A percentile compares a stretch with the other conserved stretches of the same genome.
phyloP scores from a whole-genome alignment of 2,797 vertebrate species.

The Rousettus madagascariensis region DNA sequence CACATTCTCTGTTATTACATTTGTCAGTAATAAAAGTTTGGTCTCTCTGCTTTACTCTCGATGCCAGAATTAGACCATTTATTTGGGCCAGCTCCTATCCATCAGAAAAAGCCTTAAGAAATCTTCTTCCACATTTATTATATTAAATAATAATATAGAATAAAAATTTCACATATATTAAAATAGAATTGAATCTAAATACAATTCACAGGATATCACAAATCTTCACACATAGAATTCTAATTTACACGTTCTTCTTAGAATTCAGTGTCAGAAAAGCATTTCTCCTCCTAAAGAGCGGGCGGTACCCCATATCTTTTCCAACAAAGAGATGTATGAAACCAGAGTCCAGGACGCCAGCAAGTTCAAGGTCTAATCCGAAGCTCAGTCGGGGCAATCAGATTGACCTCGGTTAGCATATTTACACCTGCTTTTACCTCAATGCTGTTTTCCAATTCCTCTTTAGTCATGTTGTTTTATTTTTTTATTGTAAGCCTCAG shows the following conservation, averaged over 20 bases:
- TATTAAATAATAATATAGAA: neutral
- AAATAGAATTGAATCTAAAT: neutral
- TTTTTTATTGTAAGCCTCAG: neutral
- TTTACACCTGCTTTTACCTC: neutral
- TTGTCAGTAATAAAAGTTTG: neutral
- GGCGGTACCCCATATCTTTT: neutral
- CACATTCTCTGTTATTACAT: neutral
- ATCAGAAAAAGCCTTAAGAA: neutral
- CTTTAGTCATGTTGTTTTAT: neutral
- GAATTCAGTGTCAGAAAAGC: neutral
- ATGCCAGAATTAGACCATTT: neutral
- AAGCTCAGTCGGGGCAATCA: neutral
- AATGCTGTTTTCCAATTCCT: neutral
- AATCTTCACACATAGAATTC: neutral
- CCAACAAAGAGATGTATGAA: neutral
- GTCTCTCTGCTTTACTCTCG: neutral
- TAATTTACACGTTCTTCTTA: neutral
- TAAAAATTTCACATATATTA: no score
- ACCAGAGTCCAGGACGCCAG: neutral
- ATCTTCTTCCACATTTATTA: neutral
- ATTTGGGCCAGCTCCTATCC: neutral
- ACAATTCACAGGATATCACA: neutral
- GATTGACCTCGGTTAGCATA: neutral
- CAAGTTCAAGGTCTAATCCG: neutral
- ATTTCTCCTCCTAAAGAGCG: neutral